phyloP scores from a whole-genome alignment of 1,140 invertebrate species.

The Sinella curviseta region DNA sequence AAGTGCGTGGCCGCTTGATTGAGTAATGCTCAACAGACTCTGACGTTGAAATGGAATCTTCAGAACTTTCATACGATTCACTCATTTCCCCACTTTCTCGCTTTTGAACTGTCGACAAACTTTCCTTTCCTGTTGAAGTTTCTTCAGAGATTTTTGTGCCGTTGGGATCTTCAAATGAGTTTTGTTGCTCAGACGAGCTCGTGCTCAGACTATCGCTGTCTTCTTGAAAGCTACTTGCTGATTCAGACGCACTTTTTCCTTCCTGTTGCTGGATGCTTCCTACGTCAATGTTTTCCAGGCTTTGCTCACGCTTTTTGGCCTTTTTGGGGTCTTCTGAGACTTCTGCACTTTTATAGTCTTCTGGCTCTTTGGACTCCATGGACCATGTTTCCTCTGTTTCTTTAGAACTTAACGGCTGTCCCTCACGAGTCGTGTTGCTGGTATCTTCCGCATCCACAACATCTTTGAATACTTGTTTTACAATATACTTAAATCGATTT shows the following conservation, averaged over 20 bases:
- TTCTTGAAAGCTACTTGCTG: too few relatives aligned
- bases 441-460: neutral
- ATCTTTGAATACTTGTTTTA: constrained; percentile 5
- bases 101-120: too few relatives aligned
- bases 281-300: constrained; percentile 9
- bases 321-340: neutral
- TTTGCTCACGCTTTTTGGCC: neutral
- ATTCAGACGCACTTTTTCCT: too few relatives aligned
- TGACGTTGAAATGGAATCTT: neutral
- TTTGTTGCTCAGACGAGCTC: too few relatives aligned
- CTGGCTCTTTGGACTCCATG: neutral
- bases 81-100: neutral
- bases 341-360: neutral
- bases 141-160: too few relatives aligned
- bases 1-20: neutral
- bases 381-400: neutral
- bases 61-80: neutral
- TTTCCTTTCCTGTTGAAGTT: too few relatives aligned
- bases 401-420: neutral
- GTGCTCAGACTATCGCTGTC: too few relatives aligned
- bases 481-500: neutral
- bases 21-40: neutral
- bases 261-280: too few relatives aligned
- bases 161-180: too few relatives aligned
- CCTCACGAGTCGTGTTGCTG: neutral